Conservation (phyloP, 1,140 invertebrate species). For the Neodiprion fabricii region DNA sequence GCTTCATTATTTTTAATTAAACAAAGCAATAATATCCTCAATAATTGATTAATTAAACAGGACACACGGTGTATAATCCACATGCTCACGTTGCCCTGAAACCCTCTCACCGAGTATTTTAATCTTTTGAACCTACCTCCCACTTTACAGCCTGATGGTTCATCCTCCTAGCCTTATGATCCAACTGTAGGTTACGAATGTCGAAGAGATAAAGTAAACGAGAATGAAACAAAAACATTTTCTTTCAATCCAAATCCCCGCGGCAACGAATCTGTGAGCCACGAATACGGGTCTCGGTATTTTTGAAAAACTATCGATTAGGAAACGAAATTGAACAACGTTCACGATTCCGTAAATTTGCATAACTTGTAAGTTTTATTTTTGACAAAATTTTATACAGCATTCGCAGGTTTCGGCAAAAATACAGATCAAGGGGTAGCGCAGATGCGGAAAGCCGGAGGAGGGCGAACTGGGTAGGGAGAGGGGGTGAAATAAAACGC, state of each 20-base stretch:
- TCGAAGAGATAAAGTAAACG: background rate
- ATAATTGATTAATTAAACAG: constrained; percentile 50
- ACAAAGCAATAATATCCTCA: constrained; percentile 49
- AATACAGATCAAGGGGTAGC: background rate
- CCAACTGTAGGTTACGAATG: background rate
- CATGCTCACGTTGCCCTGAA: no score
- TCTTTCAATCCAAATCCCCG: no score
- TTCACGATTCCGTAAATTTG: no score
- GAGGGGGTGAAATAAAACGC: constrained; percentile 48
- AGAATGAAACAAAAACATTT: background rate
- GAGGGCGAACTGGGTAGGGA: constrained; percentile 29
- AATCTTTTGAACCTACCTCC: background rate
- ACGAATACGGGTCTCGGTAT: no score
- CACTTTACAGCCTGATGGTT: background rate
- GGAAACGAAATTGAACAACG: no score
- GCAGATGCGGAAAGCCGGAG: background rate
- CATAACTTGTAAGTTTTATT: no score
- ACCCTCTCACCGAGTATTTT: no score
- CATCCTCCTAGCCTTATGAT: background rate
- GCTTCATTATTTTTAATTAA: constrained; percentile 49
- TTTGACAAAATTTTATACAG: no score
- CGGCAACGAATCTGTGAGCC: no score
- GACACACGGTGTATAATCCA: background rate
- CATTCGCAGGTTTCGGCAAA: no score
- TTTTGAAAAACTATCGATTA: no score